Base-by-base conservation (phyloP, 2,888 invertebrate genomes). In the Cetonia aurata region DNA sequence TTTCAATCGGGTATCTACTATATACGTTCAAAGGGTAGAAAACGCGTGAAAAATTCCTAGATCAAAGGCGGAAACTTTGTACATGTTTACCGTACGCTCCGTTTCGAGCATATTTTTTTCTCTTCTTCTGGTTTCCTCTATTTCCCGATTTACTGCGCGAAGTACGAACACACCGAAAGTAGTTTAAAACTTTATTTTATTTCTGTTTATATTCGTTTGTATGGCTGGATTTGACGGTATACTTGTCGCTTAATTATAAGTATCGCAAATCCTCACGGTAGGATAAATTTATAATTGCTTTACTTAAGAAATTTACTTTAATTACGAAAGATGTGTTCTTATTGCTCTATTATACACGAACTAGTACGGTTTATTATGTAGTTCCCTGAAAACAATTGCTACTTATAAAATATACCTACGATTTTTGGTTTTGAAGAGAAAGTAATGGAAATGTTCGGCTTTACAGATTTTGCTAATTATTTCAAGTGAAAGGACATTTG, bases 241-340 rank as follows among this genome's bases (percentile, higher is more conserved):
- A 56, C 37, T 37, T 12, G 62, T 48, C 48, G 48, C 33, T 33
- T 4, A 25, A 25, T 12, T 17, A 15, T 25, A n/a, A n/a, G n/a
- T 13, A 48, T 62, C 15, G 33, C 15, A 48, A 62, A 62, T 25
- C 62, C 37, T 3, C 15, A 31, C 15, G 9, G 25, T 4, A 1
- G 25, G 25, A 25, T 62, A 62, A 48, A 62, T 62, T 62, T 62
- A 48, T 62, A 62, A 62, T 62, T 62, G 62, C 62, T 62, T 62
- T 48, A 62, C 62, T 48, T 31, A 17, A 25, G 44, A 37, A 25
- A 25, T 1, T 25, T 25, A 25, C 25, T 62, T 62, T 62, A 62
- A 62, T 62, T 62, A 62, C 46, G 62, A 46, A 48, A 48, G 31
- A n/a, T 48, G 19, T 13, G 33, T 62, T 46, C 48, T 46, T 48